These are phyloP conservation scores for Cranoglanis bouderius DNA, from an alignment of 2,113 vertebrate species.

Conservation along the genomic window DNA sequence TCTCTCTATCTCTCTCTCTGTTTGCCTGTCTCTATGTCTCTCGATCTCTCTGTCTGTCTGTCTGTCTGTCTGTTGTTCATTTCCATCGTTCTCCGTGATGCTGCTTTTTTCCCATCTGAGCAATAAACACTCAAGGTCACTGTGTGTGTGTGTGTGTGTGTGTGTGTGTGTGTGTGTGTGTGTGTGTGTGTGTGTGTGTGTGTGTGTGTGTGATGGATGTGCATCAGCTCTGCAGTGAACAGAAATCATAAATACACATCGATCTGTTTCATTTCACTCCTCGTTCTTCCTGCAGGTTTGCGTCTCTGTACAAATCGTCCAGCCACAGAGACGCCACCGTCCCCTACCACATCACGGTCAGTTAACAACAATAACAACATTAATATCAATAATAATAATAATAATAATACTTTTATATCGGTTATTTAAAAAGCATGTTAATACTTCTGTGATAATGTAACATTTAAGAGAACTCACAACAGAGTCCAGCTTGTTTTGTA, in stretches of 20 bases:
- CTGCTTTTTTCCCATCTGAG: background rate
- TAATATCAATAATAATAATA: background rate
- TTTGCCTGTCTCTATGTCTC: background rate
- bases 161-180: background rate
- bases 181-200: background rate
- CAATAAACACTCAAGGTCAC: slow-evolving; percentile 8
- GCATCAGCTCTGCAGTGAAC: background rate
- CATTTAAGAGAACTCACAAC: too few species aligned
- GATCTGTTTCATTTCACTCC: background rate
- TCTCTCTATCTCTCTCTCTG: background rate
- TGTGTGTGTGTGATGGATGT: background rate
- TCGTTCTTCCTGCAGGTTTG: slow-evolving; percentile 53
- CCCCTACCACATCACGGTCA: slow-evolving; percentile 68
- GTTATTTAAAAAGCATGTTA: background rate
- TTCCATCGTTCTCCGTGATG: background rate
- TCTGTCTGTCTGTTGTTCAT: background rate
- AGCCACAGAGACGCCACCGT: slow-evolving; percentile 61
- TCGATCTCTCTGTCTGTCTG: background rate
- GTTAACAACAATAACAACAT: slow-evolving; percentile 13
- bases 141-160: background rate
- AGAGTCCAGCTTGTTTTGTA: background rate
- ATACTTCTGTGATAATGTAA: background rate
- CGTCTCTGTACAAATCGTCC: slow-evolving; percentile 72
- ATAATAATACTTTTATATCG: background rate
- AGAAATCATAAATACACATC: background rate